phyloP scores from a whole-genome alignment of 2,888 invertebrate species.

The Drosophila vallismaia region DNA sequence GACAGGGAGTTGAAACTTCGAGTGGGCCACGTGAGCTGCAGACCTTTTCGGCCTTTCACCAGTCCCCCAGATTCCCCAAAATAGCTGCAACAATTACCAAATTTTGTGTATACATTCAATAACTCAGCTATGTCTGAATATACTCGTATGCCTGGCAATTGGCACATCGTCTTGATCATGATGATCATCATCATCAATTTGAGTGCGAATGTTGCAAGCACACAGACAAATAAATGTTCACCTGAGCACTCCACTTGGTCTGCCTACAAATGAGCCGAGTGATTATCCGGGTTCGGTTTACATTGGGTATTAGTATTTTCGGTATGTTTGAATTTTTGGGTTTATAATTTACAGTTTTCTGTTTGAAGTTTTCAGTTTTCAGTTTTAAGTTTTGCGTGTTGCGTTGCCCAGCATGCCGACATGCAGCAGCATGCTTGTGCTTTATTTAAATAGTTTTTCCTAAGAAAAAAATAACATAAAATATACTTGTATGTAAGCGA shows the following conservation, averaged over 20 bases:
- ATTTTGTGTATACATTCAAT: constrained; percentile 56
- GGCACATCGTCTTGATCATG: constrained; percentile 60
- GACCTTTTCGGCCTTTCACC: constrained; percentile 38
- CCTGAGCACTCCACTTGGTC: constrained; percentile 55
- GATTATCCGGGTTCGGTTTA: constrained; percentile 54
- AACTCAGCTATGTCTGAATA: constrained; percentile 41
- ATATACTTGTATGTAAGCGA: constrained; percentile 23
- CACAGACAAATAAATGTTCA: constrained; percentile 28
- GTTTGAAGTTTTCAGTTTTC: constrained; percentile 12
- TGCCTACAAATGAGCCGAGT: constrained; percentile 67
- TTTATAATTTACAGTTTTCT: constrained; percentile 6
- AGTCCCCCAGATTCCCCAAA: constrained; percentile 33
- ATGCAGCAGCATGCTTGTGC: constrained; percentile 52
- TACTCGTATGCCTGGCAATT: constrained; percentile 50
- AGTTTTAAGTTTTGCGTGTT: constrained; percentile 37
- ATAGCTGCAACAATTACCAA: constrained; percentile 54
- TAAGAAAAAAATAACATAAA: constrained; percentile 32
- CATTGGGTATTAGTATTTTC: constrained; percentile 13
- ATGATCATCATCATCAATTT: constrained; percentile 64
- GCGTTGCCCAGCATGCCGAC: constrained; percentile 61
- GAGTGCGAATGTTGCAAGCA: constrained; percentile 64
- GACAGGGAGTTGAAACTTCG: constrained; percentile 6
- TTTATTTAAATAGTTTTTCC: constrained; percentile 59
- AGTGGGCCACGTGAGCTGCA: constrained; percentile 36
- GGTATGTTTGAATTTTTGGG: constrained; percentile 10